Percentiles rank a stretch among this genome's conserved stretches.
These are phyloP conservation scores for Xiphophorus maculatus DNA, from an alignment of 2,113 vertebrate species.

Conservation along the genomic window DNA sequence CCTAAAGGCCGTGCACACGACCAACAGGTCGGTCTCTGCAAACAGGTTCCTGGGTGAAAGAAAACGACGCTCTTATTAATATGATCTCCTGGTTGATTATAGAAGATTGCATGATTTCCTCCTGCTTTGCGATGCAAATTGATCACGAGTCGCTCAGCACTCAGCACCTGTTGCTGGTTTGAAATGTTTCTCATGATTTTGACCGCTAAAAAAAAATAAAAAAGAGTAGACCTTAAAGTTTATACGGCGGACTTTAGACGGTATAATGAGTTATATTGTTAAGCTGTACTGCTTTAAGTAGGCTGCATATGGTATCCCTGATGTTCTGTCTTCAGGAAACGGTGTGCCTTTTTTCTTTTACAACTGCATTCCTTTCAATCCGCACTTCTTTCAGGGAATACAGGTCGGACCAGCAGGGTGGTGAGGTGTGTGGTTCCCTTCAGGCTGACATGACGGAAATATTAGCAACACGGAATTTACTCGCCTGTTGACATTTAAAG, in stretches of 20 bases:
- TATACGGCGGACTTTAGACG: too few species aligned
- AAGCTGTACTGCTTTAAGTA: neutral
- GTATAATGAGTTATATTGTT: neutral
- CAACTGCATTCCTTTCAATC: neutral
- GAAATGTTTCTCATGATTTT: neutral
- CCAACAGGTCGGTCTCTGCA: conserved; percentile 27
- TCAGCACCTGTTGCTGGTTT: conserved; percentile 4
- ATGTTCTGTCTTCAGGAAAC: neutral
- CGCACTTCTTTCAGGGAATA: neutral
- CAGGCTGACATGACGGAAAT: neutral
- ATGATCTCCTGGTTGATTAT: conserved; percentile 11
- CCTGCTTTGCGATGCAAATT: conserved; percentile 27
- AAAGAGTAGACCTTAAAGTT: neutral
- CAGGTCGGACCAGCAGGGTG: neutral
- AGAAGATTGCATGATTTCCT: neutral
- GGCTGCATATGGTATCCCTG: neutral
- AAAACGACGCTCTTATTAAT: neutral
- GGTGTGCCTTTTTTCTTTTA: neutral
- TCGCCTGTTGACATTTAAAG: neutral
- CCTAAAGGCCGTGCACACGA: neutral
- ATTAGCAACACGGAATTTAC: neutral
- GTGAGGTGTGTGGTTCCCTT: neutral
- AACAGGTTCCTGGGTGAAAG: conserved; percentile 36
- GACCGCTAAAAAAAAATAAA: neutral
- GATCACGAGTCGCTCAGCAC: neutral